phyloP scores from a whole-genome alignment of 2,113 vertebrate genomes.

The Dryoscopus gambensis region DNA sequence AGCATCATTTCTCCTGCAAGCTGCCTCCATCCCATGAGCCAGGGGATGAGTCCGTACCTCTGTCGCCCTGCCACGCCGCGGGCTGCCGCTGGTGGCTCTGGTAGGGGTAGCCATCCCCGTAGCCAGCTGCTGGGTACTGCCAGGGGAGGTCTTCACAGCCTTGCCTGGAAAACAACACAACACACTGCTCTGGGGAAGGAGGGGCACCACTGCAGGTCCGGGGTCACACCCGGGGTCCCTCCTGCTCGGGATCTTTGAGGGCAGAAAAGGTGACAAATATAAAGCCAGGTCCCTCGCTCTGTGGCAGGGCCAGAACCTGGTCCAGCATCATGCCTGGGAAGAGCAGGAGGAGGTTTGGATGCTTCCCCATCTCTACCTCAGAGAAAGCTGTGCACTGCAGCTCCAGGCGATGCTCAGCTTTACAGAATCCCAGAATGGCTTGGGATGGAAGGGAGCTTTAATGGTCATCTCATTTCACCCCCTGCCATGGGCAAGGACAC shows the following conservation, averaged over 20 bases:
- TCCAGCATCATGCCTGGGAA: neutral
- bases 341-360: neutral
- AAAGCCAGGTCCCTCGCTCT: neutral
- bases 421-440: neutral
- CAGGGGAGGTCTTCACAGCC: conserved; percentile 3
- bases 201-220: neutral
- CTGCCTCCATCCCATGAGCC: neutral
- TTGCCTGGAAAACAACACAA: conserved; percentile 39
- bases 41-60: conserved; percentile 42
- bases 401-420: neutral
- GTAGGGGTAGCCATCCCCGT: conserved; percentile 2
- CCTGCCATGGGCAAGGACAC: neutral
- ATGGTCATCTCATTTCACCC: neutral
- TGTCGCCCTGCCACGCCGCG: neutral
- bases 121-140: neutral
- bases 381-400: neutral
- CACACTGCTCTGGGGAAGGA: neutral
- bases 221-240: neutral
- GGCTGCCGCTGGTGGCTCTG: conserved; percentile 6
- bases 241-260: neutral
- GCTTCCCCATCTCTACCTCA: neutral
- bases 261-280: neutral
- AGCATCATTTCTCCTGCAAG: neutral
- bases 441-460: neutral
- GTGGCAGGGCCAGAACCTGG: neutral